Evolutionary conservation across 2,888 invertebrate species (phyloP).

Genomic region (Timema cristinae): DNA sequence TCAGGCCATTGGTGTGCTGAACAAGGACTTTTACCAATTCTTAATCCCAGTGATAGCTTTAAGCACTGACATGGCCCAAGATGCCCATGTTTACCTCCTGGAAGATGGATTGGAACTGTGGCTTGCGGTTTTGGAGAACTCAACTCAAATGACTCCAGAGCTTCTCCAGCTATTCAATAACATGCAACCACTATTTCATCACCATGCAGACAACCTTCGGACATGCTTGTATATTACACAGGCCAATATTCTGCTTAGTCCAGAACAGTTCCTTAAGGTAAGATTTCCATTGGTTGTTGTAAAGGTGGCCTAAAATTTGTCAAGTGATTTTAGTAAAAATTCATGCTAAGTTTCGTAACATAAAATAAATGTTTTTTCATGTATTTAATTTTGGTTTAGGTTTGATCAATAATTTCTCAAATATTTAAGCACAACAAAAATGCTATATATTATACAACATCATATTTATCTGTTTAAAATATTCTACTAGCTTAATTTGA

Average conservation of each 20-base stretch:
- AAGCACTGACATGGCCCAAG: conserved; percentile 73
- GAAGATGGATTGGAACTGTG: conserved; percentile 92
- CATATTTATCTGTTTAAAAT: no score
- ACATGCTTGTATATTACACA: conserved; percentile 76
- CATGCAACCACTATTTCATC: conserved; percentile 70
- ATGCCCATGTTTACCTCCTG: conserved; percentile 81
- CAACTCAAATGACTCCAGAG: conserved; percentile 57
- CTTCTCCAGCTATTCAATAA: conserved; percentile 71
- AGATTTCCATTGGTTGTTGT: conserved; percentile 13
- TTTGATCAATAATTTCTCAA: no score
- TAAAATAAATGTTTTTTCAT: no score
- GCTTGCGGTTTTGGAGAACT: conserved; percentile 77
- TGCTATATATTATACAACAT: no score
- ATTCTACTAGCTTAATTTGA: no score
- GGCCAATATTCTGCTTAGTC: conserved; percentile 75
- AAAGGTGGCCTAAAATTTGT: no score
- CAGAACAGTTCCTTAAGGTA: conserved; percentile 64
- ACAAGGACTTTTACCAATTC: conserved; percentile 49
- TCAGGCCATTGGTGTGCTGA: conserved; percentile 51
- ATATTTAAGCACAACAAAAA: no score
- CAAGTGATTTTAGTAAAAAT: no score
- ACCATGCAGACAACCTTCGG: conserved; percentile 75
- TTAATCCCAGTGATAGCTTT: conserved; percentile 61
- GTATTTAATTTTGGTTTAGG: no score
- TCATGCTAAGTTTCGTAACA: no score